A percentile compares a stretch with the other conserved stretches of the same genome.
These are phyloP conservation scores for Zoanthus sansibaricus DNA, from an alignment of 92 coral and sea anemone species.

Conservation along the genomic window DNA sequence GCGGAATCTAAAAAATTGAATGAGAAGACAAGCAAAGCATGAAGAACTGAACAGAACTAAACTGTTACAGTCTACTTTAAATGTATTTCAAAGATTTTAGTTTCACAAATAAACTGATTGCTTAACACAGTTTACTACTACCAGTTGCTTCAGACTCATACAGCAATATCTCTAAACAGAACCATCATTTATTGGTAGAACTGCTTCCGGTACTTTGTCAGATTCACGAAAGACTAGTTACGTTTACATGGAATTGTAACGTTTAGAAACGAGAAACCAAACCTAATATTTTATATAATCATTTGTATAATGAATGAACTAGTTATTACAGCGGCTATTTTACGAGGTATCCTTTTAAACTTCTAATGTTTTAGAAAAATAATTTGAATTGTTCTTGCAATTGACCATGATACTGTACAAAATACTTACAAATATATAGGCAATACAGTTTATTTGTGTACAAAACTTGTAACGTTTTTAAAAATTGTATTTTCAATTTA, in stretches of 20 bases:
- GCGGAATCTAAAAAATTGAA: no score
- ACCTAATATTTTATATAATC: not conserved
- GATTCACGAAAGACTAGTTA: not conserved
- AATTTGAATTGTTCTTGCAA: not conserved
- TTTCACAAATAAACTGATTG: not conserved
- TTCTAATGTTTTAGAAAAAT: not conserved
- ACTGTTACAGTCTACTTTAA: not conserved
- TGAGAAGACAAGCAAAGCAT: not conserved
- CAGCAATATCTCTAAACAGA: not conserved
- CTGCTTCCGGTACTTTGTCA: slow-evolving; percentile 26
- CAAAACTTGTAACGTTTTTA: not conserved
- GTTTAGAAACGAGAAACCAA: not conserved
- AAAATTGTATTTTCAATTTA: not conserved
- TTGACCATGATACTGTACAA: slow-evolving; percentile 8
- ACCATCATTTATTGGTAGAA: slow-evolving; percentile 12
- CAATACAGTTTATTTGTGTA: not conserved
- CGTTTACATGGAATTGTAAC: not conserved
- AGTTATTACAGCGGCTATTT: not conserved
- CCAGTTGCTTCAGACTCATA: not conserved
- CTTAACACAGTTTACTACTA: not conserved
- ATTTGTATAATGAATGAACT: not conserved
- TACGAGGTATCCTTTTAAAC: not conserved
- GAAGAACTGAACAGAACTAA: not conserved
- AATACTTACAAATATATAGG: not conserved
- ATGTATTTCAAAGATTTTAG: not conserved